Evolutionary conservation across 2,113 vertebrate species (phyloP), one percentile per base, ranked within the genome.

Genomic region (Prunella fulvescens): DNA sequence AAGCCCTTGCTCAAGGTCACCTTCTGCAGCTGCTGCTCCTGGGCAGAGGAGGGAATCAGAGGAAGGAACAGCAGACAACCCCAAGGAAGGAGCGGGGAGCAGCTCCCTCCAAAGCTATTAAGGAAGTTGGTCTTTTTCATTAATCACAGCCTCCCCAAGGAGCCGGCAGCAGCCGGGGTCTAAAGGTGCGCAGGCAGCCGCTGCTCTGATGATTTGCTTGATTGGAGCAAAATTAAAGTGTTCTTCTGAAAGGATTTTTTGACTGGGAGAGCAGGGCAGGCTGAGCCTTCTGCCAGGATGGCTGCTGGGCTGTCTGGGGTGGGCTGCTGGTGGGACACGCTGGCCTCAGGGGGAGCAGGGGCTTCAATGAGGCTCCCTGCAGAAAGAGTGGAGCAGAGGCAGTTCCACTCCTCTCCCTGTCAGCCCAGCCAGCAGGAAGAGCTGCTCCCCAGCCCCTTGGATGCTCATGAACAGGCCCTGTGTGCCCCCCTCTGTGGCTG

Each of bases 81-180:
- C 82, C 23, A 88, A 94, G 95, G 90, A 79, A 93, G 51, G 94
- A 94, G 90, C 14, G 6, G 67, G 50, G 90, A 95, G 86, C 28
- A 3, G 6, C 90, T 96, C 92, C 93, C 95, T 90, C 93, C 94
- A 92, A 96, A 83, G 95, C 95, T 96, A 96, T 97, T 96, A 96
- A 88, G 96, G 95, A 96, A 97, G 90, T 96, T 96, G 96, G 92
- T 95, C 90, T 96, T 97, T 95, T 95, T 96, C 95, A 96, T 96
- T 96, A 96, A 96, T 96, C 96, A 96, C 82, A 94, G 88, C 74
- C 85, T 94, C 95, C 94, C 96, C 48, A 15, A 95, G 95, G 94
- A 94, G 93, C 90, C 92, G 15, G 81, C 93, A 61, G 93, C 93
- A 90, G 82, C 85, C 86, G 4, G 92, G 94, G 93, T 96, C 93